Evolutionary conservation across 1,140 invertebrate species (phyloP), one percentile per base, ranked within the genome.

Genomic region (Lysiphlebus fabarum): DNA sequence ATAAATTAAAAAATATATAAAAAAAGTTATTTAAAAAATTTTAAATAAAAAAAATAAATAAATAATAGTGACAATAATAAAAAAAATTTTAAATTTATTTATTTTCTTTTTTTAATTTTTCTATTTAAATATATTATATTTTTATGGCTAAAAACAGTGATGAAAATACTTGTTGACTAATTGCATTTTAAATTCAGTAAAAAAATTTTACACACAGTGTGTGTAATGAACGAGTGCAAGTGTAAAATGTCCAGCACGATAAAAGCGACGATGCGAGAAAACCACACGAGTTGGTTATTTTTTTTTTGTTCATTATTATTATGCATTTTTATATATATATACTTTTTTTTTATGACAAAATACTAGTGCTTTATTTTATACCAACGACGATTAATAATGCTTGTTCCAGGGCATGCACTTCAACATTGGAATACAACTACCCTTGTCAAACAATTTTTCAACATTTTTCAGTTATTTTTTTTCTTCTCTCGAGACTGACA

Each of bases 301-400:
- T 54, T 38, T 51, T 33, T 26, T 36, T 17, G 4, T 11, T 26
- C 4, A 33, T 33, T 33, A 49, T 33, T 33, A 33, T 36, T 49
- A 33, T 34, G 12, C 17, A 5, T 49, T 33, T 34, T 33, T 11
- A 33, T 49, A 34, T 49, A 6, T 40, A 9, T 40, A 40, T 6
- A 40, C 38, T 40, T 3, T 40, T 40, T 40, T 40, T 40, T 11
- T 56, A 54, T 59, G 50, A 59, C 58, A 50, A 54, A 53, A 59
- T 43, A 59, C 49, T 51, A 36, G 49, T 51, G 49, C 49, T 37
- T 7, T 36, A 51, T 36, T 12, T 43, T 45, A 33, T 37, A 37
- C 36, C 51, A 51, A 37, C 26, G 44, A 54, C 58, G 51, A 59
- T 59, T 59, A 59, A 59, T 59, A 59, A 59, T 44, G 42, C 58